Base-by-base conservation (phyloP, 1,140 invertebrate genomes). In the Anastrepha ludens region DNA sequence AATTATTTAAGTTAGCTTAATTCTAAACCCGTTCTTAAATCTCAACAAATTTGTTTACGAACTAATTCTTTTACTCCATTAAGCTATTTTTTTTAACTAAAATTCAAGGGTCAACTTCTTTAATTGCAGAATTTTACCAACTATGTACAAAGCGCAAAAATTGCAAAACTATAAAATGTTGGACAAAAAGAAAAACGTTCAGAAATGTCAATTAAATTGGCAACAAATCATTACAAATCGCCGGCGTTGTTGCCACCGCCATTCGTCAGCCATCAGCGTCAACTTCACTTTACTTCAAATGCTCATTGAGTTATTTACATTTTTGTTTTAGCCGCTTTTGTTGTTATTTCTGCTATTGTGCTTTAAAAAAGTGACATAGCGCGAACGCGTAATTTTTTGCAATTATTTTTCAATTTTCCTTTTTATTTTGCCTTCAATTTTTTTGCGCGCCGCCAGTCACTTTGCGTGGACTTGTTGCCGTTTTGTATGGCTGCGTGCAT, bases 181-280 rank as follows among this genome's bases (percentile, higher is more conserved):
- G 17, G 67, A 67, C 11, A 41, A 67, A 67, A 3, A 13, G 3
- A 67, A 65, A 11, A 39, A 41, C 29, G 17, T 4, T 4, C 17
- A 81, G 44, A 55, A 29, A 13, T 47, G 74, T 81, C 47, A 81
- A n/a, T 81, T 81, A 55, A 55, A 58, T 20, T 13, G 47, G 47
- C 74, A 81, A 55, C 74, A 81, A 81, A 81, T 81, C 47, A 29
- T 81, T 58, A 81, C 4, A 55, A 81, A 81, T 81, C 47, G 44
- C n/a, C 47, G 47, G 47, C 47, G 17, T 3, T 17, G 9, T 17
- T n/a, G 47, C 47, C 39, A 50, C 47, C 17, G 74, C 17, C 17
- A 78, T n/a, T 7, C 74, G 74, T 20, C 74, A 55, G 47, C 74
- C 17, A 50, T 81, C 44, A 70, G 67, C 41, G 41, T 70, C 39